Evolutionary conservation across 1,140 invertebrate species (phyloP), one percentile per base, ranked within the genome.

Genomic region (Lepidurus couesii): DNA sequence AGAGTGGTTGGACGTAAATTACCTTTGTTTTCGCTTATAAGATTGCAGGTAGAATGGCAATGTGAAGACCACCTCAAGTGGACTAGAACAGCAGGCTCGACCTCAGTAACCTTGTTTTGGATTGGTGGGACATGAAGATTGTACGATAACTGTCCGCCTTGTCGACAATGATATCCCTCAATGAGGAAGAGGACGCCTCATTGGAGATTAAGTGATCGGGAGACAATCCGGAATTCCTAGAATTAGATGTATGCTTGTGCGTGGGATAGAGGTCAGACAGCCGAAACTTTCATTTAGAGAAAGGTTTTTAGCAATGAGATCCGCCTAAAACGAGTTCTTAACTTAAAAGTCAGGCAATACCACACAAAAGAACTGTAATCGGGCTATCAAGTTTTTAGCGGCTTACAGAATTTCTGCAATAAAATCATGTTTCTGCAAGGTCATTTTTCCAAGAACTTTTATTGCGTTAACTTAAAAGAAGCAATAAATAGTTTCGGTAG

Each of bases 141-240:
- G 7, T 65, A 13, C 16, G 53, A 65, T 65, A 65, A 65, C 53
- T 65, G 21, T 65, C 53, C n/a, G 21, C 53, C 53, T 65, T 65
- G 53, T 65, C 6, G 53, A 65, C 53, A 13, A 65, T 65, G 47
- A 65, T 65, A n/a, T 21, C 45, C 47, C 47, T 65, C 47, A 65
- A 21, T 65, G 53, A 65, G 21, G 13, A 13, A 65, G 53, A 65
- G 7, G 53, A 21, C 53, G 21, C 21, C 21, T 65, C 53, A 65
- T 7, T 34, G 53, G 53, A 21, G 16, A 65, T 65, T 21, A 65
- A 65, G 53, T 65, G 53, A 65, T 65, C 53, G 53, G 53, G 7
- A 65, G 53, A 65, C 53, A 21, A 65, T 34, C 34, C 53, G 53
- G 53, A 65, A 65, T 16, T 65, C 21, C 53, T 65, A 7, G 53